Evolutionary conservation across 1,140 invertebrate genomes (phyloP).

Genomic region (Hyphantria cunea): DNA sequence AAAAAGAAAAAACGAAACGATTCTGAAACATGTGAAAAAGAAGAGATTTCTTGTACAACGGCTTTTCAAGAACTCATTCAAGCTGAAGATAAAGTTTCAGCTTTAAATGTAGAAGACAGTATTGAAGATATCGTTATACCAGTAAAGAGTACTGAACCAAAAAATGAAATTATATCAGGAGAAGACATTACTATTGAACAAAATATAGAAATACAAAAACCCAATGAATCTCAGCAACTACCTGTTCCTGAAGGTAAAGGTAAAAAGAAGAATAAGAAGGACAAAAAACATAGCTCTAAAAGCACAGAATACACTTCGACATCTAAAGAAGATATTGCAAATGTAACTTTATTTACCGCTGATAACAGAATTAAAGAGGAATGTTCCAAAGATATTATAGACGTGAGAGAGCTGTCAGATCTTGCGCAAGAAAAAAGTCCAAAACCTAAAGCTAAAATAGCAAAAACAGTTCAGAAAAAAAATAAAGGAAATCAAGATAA

Average conservation of each 20-base stretch:
- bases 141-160: slow-evolving; percentile 5
- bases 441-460: slow-evolving; percentile 60
- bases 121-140: not conserved
- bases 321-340: not conserved
- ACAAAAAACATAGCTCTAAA: slow-evolving; percentile 38
- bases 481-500: slow-evolving; percentile 42
- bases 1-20: slow-evolving; percentile 68
- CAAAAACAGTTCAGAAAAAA: slow-evolving; percentile 68
- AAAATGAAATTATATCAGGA: slow-evolving; percentile 2
- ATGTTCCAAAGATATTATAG: not conserved
- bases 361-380: not conserved
- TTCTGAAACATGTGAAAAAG: slow-evolving; percentile 62
- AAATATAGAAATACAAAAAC: too few species aligned
- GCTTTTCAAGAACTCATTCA: slow-evolving; percentile 54
- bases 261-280: slow-evolving; percentile 54
- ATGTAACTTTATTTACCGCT: not conserved
- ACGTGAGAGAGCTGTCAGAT: not conserved
- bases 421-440: slow-evolving; percentile 15
- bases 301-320: slow-evolving; percentile 6
- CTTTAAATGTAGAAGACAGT: slow-evolving; percentile 15
- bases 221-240: slow-evolving; percentile 1
- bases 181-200: too few species aligned
- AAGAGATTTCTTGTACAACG: slow-evolving; percentile 51
- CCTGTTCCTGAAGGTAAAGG: slow-evolving; percentile 27
- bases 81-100: slow-evolving; percentile 18